Evolutionary conservation across 2,888 invertebrate species (phyloP).

Genomic region (Agrypnus murinus): DNA sequence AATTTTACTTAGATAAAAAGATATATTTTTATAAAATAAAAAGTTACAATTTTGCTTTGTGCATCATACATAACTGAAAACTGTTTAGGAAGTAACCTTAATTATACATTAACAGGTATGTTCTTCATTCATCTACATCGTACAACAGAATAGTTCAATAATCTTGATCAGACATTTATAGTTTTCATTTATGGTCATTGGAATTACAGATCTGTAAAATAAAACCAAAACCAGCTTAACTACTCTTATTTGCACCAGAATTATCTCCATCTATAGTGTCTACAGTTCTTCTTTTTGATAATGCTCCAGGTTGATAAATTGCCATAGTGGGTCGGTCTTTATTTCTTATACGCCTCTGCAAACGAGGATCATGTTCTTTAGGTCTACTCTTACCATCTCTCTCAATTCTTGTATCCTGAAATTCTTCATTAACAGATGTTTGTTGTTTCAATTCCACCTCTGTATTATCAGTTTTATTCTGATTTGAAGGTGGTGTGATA

Average conservation of each 20-base stretch:
- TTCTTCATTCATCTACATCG: too few relatives aligned
- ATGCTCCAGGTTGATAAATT: conserved; percentile 93
- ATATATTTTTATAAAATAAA: too few relatives aligned
- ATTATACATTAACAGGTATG: too few relatives aligned
- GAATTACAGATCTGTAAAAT: too few relatives aligned
- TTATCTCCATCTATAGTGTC: conserved; percentile 19
- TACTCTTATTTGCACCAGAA: neutral
- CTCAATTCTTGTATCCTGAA: conserved; percentile 30
- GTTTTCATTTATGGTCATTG: too few relatives aligned
- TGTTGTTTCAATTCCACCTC: conserved; percentile 12
- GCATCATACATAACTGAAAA: too few relatives aligned
- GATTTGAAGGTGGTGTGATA: neutral
- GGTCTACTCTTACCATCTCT: conserved; percentile 58
- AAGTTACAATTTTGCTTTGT: too few relatives aligned
- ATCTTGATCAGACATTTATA: too few relatives aligned
- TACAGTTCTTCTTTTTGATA: conserved; percentile 78
- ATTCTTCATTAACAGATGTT: conserved; percentile 14
- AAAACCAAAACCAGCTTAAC: too few relatives aligned
- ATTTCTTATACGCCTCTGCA: conserved; percentile 75
- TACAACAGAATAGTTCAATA: too few relatives aligned
- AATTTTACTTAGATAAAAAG: too few relatives aligned
- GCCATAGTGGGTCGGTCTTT: conserved; percentile 91
- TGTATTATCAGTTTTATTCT: neutral
- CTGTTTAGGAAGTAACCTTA: too few relatives aligned
- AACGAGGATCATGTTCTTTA: conserved; percentile 71